Evolutionary conservation across 2,888 invertebrate species (phyloP), one percentile per base, ranked within the genome.

Genomic region (Bellardia pandia): DNA sequence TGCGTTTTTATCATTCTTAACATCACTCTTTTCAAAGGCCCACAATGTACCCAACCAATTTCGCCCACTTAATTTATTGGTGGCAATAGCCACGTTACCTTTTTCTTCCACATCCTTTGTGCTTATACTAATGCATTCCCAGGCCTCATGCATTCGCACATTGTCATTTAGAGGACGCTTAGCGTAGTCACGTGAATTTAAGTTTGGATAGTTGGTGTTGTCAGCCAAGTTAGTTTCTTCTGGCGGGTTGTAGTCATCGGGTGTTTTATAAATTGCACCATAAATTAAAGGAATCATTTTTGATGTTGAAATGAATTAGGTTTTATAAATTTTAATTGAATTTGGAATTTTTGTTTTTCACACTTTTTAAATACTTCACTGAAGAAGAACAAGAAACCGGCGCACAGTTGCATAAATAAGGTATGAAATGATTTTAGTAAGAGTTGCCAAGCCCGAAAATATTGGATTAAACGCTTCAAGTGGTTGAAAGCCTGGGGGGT

Each of bases 161-260:
- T 90, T 90, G 9, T 90, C 88, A 85, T 93, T 91, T 0, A 91
- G 90, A 23, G 91, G 89, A 23, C 92, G 92, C 16, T 91, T 91
- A 14, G 92, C 92, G 87, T 93, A 92, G 83, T 93, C 93, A 13
- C 90, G 89, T 5, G 93, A 92, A 89, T 93, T 93, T 13, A 93
- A 89, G 90, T 93, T 93, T 6, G 93, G 93, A 88, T 93, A 93
- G n/a, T 91, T 88, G 0, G 92, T 90, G 82, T 92, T 91, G 11
- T 75, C 87, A 3, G 90, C 90, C 72, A 93, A 79, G 16, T 91
- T 90, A 7, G 89, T 89, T 74, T 91, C 92, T 14, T 90, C 89
- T 11, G 93, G 93, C 9, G 91, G 93, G 58, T 90, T 89, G 88
- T 93, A 91, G 42, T 88, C 83, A 3, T 81, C 88, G 42, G 93